Base-by-base conservation (phyloP, 1,140 invertebrate species). In the Anastrepha obliqua region DNA sequence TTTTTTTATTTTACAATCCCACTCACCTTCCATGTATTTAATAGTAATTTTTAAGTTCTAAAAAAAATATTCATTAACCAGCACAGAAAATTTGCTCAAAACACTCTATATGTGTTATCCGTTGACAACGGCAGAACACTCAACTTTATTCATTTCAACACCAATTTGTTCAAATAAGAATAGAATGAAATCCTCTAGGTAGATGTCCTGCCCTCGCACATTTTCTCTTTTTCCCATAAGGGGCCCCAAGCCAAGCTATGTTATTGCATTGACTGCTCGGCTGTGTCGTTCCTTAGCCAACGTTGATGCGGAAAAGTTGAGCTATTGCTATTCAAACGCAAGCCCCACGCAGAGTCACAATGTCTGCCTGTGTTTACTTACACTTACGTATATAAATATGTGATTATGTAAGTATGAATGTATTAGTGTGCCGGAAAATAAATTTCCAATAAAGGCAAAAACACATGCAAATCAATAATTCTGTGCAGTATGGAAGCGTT, bases 391-490 rank as follows among this genome's bases (percentile, higher is more conserved):
- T 9, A 62, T 62, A 17, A 13, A 15, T 62, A 62, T 62, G n/a
- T 62, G n/a, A 13, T 13, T 62, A 62, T 62, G n/a, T 62, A 62
- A 17, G 15, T 62, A 62, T 62, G 39, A 74, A 74, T 74, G 67
- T 15, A n/a, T 42, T 44, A 17, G 67, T 47, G 42, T n/a, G 67
- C 9, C 44, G 42, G 15, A 74, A 74, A 74, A 62, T 47, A 17
- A n/a, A 42, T 44, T 44, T 44, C 3, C 67, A 47, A 47, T 11
- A 74, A 74, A 67, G 39, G 39, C 64, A 74, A 29, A n/a, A 81
- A 55, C 13, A 1, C 15, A 58, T 81, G 20, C 17, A 81, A 81
- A 81, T 81, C 74, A 81, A 58, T 81, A 55, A 58, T 81, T 81
- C n/a, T 81, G 47, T 55, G 55, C 67, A 74, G 67, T 74, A 44